Evolutionary conservation across 2,888 invertebrate species (phyloP).

Genomic region (Limenitis camilla): DNA sequence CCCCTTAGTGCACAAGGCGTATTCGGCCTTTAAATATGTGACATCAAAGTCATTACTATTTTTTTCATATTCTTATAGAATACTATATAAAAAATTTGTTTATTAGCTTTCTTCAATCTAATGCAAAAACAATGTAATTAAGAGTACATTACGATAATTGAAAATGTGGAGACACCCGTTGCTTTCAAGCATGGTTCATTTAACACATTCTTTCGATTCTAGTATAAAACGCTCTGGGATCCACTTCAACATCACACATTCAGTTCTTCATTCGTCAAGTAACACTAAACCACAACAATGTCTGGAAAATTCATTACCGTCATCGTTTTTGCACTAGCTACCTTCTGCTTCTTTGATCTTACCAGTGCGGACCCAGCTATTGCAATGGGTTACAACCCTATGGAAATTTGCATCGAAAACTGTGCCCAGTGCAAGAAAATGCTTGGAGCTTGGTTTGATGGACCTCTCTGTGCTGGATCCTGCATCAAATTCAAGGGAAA

Average conservation of each 20-base stretch:
- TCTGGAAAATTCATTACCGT: conserved; percentile 1
- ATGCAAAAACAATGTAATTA: conserved; percentile 18
- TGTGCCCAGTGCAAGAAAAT: no score
- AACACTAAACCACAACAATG: conserved; percentile 3
- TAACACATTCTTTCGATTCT: conserved; percentile 10
- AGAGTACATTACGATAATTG: conserved; percentile 14
- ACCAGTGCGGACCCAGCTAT: conserved; percentile 10
- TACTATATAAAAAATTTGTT: no score
- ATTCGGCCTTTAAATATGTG: no score
- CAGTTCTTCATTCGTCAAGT: not conserved
- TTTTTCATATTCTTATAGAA: no score
- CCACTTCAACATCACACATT: conserved; percentile 3
- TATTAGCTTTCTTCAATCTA: no score
- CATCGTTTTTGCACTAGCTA: not conserved
- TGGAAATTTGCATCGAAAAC: no score
- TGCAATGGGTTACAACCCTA: no score
- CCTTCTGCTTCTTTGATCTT: not conserved
- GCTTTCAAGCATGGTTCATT: conserved; percentile 15
- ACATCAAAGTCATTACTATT: no score
- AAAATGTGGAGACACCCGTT: conserved; percentile 7
- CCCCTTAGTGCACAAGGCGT: no score
- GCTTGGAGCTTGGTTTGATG: no score
- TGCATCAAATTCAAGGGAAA: no score
- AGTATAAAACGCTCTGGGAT: conserved; percentile 14
- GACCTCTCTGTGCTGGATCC: no score